Evolutionary conservation across 2,113 vertebrate genomes (phyloP).

Genomic region (Crotophaga sulcirostris): DNA sequence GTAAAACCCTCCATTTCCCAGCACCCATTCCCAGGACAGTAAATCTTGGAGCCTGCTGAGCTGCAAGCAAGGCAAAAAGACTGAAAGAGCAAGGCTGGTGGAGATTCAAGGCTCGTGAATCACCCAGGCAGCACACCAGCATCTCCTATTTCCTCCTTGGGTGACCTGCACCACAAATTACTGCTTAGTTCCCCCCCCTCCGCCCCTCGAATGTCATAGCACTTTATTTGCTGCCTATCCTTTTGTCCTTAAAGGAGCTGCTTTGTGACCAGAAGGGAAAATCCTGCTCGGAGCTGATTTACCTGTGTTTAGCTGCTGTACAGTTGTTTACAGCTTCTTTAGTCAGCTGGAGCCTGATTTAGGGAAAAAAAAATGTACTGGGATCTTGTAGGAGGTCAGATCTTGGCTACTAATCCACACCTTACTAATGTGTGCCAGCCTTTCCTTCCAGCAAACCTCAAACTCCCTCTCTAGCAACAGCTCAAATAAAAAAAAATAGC

Average conservation of each 20-base stretch:
- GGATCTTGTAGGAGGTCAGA: background rate
- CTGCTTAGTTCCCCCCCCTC: background rate
- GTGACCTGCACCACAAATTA: background rate
- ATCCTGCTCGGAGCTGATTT: background rate
- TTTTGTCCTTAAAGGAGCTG: background rate
- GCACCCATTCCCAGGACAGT: background rate
- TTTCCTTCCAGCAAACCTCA: background rate
- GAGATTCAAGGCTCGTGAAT: slow-evolving; percentile 12
- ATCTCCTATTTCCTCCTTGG: background rate
- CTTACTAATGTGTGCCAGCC: background rate
- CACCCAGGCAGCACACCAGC: background rate
- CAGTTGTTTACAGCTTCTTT: background rate
- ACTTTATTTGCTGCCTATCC: background rate
- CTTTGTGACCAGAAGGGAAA: background rate
- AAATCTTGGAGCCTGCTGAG: background rate
- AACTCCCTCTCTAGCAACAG: background rate
- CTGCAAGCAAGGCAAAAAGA: accelerated
- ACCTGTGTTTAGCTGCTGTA: background rate
- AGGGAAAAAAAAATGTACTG: background rate
- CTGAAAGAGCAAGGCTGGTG: background rate
- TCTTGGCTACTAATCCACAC: background rate
- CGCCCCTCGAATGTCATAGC: background rate
- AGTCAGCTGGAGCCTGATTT: background rate
- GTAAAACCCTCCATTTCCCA: background rate
- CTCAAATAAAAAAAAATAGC: background rate